Conservation (phyloP, 2,797 vertebrate genomes). For the Lepus townsendii region DNA sequence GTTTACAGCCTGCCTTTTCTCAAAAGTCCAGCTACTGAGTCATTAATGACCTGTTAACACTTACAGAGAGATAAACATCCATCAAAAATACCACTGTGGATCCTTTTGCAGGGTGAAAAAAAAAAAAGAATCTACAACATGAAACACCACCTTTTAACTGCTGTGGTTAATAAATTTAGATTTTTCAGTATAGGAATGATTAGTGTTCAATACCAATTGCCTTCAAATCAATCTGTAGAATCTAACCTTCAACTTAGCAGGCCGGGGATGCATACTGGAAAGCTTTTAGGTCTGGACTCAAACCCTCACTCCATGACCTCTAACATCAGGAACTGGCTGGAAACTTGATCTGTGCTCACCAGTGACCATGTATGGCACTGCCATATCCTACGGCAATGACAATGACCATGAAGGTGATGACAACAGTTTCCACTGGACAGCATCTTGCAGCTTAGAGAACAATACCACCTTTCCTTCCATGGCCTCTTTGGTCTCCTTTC, state of each 20-base stretch:
- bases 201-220: background rate
- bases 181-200: conserved; percentile 52
- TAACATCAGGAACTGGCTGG: conserved; percentile 38
- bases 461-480: conserved; percentile 32
- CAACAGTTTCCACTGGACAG: conserved; percentile 46
- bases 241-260: background rate
- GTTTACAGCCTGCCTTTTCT: conserved; percentile 24
- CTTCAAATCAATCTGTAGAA: conserved; percentile 46
- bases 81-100: conserved; percentile 5
- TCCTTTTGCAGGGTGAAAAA: background rate
- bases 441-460: conserved; percentile 40
- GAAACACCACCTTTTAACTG: conserved; percentile 56
- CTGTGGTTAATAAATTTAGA: conserved; percentile 51
- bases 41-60: conserved; percentile 56
- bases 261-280: background rate
- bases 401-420: conserved; percentile 49
- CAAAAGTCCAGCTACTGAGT: background rate
- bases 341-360: conserved; percentile 58
- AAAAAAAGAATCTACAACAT: background rate
- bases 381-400: conserved; percentile 51
- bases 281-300: conserved; percentile 18
- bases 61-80: conserved; percentile 48
- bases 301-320: background rate
- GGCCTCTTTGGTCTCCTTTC: conserved; percentile 14
- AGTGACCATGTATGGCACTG: conserved; percentile 51